Percentiles rank a stretch among this genome's conserved stretches.
Conservation (phyloP, 1,140 invertebrate genomes). For the Halesus radiatus region DNA sequence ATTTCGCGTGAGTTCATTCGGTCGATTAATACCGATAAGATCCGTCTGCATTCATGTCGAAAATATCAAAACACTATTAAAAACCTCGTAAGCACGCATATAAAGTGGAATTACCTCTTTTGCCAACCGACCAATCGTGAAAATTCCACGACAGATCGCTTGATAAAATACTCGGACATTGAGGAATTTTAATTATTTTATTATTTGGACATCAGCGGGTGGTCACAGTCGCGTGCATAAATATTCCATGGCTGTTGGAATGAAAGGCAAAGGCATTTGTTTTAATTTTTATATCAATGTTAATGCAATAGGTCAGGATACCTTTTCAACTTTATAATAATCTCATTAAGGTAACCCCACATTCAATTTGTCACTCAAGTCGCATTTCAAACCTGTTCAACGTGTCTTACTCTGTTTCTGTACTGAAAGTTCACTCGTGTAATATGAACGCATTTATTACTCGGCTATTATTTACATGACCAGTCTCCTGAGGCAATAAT, state of each 20-base stretch:
- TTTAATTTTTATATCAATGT: constrained; percentile 37
- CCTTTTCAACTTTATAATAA: not conserved
- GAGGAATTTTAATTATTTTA: constrained; percentile 44
- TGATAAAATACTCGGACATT: not conserved
- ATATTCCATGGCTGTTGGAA: constrained; percentile 31
- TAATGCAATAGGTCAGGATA: constrained; percentile 6
- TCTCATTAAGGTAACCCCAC: no score
- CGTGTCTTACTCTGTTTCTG: no score
- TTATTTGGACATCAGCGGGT: constrained; percentile 37
- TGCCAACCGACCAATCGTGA: not conserved
- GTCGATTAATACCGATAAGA: not conserved
- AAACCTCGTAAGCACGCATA: constrained; percentile 4
- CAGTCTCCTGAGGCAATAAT: no score
- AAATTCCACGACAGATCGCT: not conserved
- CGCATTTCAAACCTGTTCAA: no score
- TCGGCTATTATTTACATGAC: no score
- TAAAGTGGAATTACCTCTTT: not conserved
- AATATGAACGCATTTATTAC: no score
- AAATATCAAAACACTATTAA: constrained; percentile 1
- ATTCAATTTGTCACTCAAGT: no score
- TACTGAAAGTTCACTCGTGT: no score
- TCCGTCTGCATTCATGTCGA: not conserved
- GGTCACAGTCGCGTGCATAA: constrained; percentile 40
- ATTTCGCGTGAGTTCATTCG: not conserved
- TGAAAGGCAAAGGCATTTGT: constrained; percentile 29